Evolutionary conservation across 2,888 invertebrate species (phyloP).

Genomic region (Nomada ferruginata): DNA sequence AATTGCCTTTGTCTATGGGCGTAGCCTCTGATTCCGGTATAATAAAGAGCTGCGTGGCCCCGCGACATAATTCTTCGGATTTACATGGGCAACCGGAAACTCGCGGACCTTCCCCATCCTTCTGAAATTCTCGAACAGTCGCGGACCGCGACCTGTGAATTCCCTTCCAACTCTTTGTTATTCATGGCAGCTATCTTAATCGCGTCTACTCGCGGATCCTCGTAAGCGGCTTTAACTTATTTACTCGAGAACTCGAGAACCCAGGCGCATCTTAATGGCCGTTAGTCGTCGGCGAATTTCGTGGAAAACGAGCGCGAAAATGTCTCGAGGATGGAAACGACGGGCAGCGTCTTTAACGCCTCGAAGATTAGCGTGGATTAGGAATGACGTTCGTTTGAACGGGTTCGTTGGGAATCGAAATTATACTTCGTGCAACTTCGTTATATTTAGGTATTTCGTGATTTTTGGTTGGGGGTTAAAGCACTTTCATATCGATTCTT

Average conservation of each 20-base stretch:
- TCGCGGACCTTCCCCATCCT: not conserved
- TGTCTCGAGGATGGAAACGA: not conserved
- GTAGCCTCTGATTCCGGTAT: conserved; percentile 11
- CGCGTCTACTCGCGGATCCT: conserved; percentile 34
- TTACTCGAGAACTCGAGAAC: conserved; percentile 36
- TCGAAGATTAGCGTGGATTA: not conserved
- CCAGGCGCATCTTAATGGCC: conserved; percentile 43
- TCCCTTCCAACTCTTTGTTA: conserved; percentile 27
- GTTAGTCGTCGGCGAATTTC: conserved; percentile 3
- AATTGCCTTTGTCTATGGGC: conserved; percentile 40
- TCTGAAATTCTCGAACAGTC: conserved; percentile 21
- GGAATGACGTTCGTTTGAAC: too few species aligned
- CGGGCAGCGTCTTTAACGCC: not conserved
- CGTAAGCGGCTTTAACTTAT: conserved; percentile 58
- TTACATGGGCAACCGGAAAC: conserved; percentile 3
- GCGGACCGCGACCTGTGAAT: conserved; percentile 9
- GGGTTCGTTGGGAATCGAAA: too few species aligned
- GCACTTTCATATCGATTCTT: too few species aligned
- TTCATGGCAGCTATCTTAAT: conserved; percentile 45
- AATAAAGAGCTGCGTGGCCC: conserved; percentile 26
- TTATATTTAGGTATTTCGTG: too few species aligned
- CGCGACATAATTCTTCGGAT: conserved; percentile 44
- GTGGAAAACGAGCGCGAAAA: conserved; percentile 19
- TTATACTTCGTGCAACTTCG: too few species aligned
- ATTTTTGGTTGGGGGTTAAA: too few species aligned